phyloP scores from a whole-genome alignment of 2,797 vertebrate genomes.

The Pseudochirops cupreus region DNA sequence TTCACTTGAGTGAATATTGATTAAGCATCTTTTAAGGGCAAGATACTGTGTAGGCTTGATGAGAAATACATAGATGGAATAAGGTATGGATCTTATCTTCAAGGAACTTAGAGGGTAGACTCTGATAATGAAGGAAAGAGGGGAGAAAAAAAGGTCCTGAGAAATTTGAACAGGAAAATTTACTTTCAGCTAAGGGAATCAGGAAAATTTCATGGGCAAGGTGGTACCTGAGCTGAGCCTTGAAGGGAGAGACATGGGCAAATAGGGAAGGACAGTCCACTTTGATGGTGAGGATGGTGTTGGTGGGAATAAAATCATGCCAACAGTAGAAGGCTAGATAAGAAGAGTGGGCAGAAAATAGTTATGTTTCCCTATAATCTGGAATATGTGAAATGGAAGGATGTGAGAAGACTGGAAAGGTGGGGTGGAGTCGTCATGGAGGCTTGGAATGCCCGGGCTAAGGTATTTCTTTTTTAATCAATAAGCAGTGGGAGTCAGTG shows the following conservation, averaged over 20 bases:
- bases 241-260: not conserved
- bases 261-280: not conserved
- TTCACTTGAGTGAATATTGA: not conserved
- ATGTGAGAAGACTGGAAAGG: not conserved
- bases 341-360: not conserved
- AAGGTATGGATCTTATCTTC: not conserved
- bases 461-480: conserved; percentile 3
- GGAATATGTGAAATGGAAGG: not conserved
- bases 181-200: not conserved
- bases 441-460: not conserved
- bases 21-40: not conserved
- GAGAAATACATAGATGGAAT: not conserved
- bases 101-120: not conserved
- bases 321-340: not conserved
- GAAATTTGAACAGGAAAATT: not conserved
- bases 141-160: not conserved
- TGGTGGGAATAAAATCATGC: not conserved
- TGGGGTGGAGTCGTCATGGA: not conserved
- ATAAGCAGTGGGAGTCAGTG: not conserved
- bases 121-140: not conserved
- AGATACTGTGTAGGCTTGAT: not conserved
- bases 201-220: not conserved
- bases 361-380: not conserved
- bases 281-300: not conserved
- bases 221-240: not conserved